Percentiles rank a stretch among this genome's conserved stretches.
These are phyloP conservation scores for Amphilophus citrinellus DNA, from an alignment of 2,113 vertebrate species.

Conservation along the genomic window DNA sequence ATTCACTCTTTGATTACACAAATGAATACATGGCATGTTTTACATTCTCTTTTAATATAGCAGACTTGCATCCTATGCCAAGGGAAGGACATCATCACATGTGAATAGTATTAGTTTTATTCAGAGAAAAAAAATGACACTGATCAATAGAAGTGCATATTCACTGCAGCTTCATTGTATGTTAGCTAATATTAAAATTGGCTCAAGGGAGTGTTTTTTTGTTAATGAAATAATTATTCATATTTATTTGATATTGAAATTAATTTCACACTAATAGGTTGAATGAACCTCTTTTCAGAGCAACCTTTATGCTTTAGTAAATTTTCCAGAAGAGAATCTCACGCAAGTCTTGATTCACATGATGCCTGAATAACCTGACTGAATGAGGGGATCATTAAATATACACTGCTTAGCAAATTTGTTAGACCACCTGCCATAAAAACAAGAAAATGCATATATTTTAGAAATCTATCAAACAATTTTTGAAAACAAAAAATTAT, in stretches of 20 bases:
- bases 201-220: not conserved
- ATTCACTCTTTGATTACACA: not conserved
- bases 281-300: too few species aligned
- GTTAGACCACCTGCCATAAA: not conserved
- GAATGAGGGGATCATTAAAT: too few species aligned
- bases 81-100: not conserved
- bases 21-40: not conserved
- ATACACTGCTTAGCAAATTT: not conserved
- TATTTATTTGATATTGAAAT: not conserved
- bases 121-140: not conserved
- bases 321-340: too few species aligned
- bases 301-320: too few species aligned
- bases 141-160: constrained; percentile 6
- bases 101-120: not conserved
- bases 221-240: not conserved
- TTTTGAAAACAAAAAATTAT: not conserved
- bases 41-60: not conserved
- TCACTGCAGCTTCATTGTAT: not conserved
- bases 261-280: not conserved
- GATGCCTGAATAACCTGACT: too few species aligned
- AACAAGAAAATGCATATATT: not conserved
- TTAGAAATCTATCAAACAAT: not conserved
- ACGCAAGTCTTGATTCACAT: too few species aligned
- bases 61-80: not conserved
- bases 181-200: not conserved